A percentile compares a stretch with the other conserved stretches of the same genome.
phyloP scores from a whole-genome alignment of 2,888 invertebrate genomes.

The Boloria selene region DNA sequence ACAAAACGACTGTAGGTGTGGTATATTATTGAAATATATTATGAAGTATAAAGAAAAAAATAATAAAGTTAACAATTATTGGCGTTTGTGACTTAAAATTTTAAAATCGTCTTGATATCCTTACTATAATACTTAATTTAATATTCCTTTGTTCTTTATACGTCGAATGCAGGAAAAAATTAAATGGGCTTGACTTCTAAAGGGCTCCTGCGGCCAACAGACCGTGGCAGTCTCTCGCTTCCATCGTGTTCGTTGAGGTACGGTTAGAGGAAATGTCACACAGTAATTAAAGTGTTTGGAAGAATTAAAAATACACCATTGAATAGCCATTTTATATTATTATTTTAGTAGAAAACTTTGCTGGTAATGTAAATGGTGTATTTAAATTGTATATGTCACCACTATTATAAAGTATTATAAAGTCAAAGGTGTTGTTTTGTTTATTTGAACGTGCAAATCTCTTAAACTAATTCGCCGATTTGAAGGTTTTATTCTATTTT shows the following conservation, averaged over 20 bases:
- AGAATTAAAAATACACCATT: conserved; percentile 2
- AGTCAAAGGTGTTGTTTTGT: no score
- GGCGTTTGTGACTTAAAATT: not conserved
- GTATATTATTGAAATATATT: no score
- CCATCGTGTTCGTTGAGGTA: conserved; percentile 20
- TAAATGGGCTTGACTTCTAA: conserved; percentile 29
- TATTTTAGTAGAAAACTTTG: not conserved
- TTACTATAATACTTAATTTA: conserved; percentile 13
- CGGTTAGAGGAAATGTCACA: conserved; percentile 31
- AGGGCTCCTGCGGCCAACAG: conserved; percentile 42
- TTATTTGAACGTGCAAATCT: no score
- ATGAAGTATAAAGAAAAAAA: no score
- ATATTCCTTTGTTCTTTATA: conserved; percentile 21
- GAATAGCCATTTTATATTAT: not conserved
- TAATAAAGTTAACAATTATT: no score
- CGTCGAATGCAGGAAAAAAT: conserved; percentile 31
- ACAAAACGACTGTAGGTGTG: no score
- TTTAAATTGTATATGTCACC: no score
- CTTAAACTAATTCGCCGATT: no score
- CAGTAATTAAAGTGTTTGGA: conserved; percentile 19
- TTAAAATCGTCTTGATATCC: not conserved
- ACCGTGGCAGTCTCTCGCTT: conserved; percentile 41
- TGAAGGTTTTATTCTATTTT: no score
- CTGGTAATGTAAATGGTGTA: no score
- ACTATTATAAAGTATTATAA: no score